These are phyloP conservation scores for Philaethria dido DNA, from an alignment of 2,888 invertebrate genomes.

Conservation along the genomic window DNA sequence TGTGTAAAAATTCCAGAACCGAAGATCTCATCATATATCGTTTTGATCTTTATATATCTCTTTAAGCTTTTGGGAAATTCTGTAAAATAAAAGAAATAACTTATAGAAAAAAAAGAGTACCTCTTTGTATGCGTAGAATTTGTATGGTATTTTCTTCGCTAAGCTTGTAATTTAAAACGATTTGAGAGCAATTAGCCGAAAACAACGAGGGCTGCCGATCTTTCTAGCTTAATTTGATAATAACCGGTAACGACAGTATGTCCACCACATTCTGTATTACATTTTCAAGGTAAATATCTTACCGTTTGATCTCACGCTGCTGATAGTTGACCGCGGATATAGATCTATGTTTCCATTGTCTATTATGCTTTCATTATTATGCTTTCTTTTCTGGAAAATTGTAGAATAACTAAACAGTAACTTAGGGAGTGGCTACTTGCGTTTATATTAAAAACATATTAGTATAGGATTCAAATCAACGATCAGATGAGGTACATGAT, in stretches of 20 bases:
- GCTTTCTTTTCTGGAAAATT: not conserved
- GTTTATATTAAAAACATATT: no score
- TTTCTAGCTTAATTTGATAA: conserved; percentile 39
- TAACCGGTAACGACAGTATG: conserved; percentile 51
- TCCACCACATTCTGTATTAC: conserved; percentile 51
- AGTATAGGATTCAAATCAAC: not conserved
- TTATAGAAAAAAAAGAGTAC: no score
- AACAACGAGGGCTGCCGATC: conserved; percentile 34
- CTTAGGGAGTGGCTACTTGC: no score
- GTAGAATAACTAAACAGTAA: no score
- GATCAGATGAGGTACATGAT: no score
- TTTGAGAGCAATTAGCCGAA: conserved; percentile 37
- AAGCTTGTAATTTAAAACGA: not conserved
- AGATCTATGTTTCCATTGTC: conserved; percentile 53
- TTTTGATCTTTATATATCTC: not conserved
- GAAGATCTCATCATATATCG: no score
- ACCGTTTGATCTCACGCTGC: conserved; percentile 62
- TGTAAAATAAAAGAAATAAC: no score
- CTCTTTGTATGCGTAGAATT: not conserved
- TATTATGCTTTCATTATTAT: not conserved
- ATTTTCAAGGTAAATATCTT: conserved; percentile 62
- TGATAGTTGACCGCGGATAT: conserved; percentile 63
- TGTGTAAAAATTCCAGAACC: no score
- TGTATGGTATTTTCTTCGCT: not conserved
- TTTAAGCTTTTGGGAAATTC: no score